Base-by-base conservation (phyloP, 2,113 vertebrate species). In the Mesitornis unicolor region DNA sequence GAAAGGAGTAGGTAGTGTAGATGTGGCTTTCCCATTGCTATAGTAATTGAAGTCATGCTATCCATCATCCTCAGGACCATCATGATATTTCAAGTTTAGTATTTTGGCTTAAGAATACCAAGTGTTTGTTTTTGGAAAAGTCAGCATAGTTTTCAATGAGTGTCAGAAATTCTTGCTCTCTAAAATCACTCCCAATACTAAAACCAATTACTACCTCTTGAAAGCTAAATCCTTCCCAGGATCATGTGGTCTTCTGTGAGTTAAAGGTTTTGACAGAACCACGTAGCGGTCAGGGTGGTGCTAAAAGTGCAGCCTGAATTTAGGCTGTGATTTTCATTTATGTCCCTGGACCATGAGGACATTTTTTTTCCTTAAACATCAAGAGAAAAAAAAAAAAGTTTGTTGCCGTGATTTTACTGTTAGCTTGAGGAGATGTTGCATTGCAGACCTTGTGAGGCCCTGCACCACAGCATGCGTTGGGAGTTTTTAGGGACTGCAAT, bases 71-170 rank as follows among this genome's bases (percentile, higher is more conserved):
- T 61, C 29, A 48, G 21, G 74, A 71, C 69, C 89, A 51, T 63
- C 36, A 38, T 56, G 38, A 19, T 71, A 50, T 89, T 87, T 84
- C 81, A 81, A 47, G 25, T 87, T 96, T 81, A 81, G 42, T 91
- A 2, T 82, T 96, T 94, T 71, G 65, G 20, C 57, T 82, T 89
- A 35, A 74, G 60, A 68, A 65, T 78, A 53, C 38, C 22, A 67
- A 94, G 51, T 90, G 70, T 82, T 91, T 94, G 63, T 12, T 74
- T 93, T 94, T 87, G 69, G 90, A 87, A 93, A 95, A 92, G 83
- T 84, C 75, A 84, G 48, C 54, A 88, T 88, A 96, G 75, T 94
- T 97, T 95, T 94, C 75, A 77, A 57, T 36, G 54, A 70, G 73
- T 50, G 67, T 93, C 83, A 96, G 54, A 94, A 84, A 94, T 93